Percentiles rank a stretch among this genome's conserved stretches.
Conservation (phyloP, 2,797 vertebrate species). For the Carduelis carduelis region DNA sequence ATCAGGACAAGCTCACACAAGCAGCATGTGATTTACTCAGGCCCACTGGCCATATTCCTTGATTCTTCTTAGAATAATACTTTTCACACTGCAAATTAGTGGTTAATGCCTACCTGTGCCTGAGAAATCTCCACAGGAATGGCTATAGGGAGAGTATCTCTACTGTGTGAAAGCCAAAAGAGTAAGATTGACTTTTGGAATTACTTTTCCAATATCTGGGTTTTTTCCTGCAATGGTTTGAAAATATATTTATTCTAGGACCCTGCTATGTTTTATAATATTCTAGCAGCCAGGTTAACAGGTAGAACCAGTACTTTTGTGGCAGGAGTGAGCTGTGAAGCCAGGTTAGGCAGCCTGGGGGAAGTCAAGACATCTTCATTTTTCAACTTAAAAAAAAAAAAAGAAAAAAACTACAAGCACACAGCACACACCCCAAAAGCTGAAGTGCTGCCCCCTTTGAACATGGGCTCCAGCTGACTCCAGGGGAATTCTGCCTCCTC, state of each 20-base stretch:
- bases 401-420: neutral
- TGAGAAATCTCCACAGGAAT: constrained; percentile 5
- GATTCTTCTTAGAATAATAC: neutral
- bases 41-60: constrained; percentile 47
- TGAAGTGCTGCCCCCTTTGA: neutral
- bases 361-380: neutral
- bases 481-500: neutral
- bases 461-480: neutral
- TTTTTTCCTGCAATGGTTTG: neutral
- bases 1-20: neutral
- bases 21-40: constrained; percentile 24
- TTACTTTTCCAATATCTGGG: neutral
- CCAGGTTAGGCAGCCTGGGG: neutral
- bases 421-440: neutral
- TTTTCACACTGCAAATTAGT: neutral
- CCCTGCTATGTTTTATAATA: neutral
- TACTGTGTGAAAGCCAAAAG: neutral
- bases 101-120: constrained; percentile 7
- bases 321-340: neutral
- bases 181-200: neutral
- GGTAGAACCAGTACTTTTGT: neutral
- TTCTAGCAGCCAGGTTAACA: neutral
- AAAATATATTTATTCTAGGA: neutral
- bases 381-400: neutral
- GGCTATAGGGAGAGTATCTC: neutral